Evolutionary conservation across 2,888 invertebrate genomes (phyloP), one percentile per base, ranked within the genome.

Genomic region (Leptinotarsa peninsularis): DNA sequence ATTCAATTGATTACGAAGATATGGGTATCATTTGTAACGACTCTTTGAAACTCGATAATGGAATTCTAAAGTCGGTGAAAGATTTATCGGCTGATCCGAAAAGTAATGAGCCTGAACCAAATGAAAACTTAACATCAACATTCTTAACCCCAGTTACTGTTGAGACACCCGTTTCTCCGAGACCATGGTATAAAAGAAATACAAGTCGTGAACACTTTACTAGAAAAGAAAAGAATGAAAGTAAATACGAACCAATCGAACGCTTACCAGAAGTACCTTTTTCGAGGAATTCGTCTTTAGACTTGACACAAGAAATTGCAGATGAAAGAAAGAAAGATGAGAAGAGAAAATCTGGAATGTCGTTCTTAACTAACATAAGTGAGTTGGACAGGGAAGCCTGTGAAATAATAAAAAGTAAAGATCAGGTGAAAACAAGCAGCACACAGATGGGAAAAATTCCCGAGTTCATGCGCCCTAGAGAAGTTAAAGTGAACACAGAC

Each of bases 361-460:
- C 91, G 82, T 90, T 92, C 77, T 87, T 94, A 68, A 93, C 94
- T 0, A 95, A 93, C 85, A 94, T 95, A 80, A 95, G 94, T 84
- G 94, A 95, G 86, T 87, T 95, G 78, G 95, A 95, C 85, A 91
- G 93, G 81, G 94, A 95, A 87, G 95, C 95, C 0, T 91, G 93
- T 1, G 93, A 93, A 87, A 94, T 95, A 80, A 91, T 95, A 66
- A 91, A 92, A 85, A 82, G 78, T 56, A 85, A 83, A 81, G 82
- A 81, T 33, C 80, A 82, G 69, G 80, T 81, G 74, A 76, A 74
- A 79, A 80, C 66, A 67, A 78, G 75, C 66, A 74, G 76, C 27
- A 80, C 77, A 27, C 74, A 75, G 67, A 72, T 82, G 67, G 84
- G 85, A 66, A 86, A 87, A 78, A 87, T 87, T 76, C 88, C 88